Base-by-base conservation (phyloP, 2,888 invertebrate genomes). In the Druceiella hillmani region DNA sequence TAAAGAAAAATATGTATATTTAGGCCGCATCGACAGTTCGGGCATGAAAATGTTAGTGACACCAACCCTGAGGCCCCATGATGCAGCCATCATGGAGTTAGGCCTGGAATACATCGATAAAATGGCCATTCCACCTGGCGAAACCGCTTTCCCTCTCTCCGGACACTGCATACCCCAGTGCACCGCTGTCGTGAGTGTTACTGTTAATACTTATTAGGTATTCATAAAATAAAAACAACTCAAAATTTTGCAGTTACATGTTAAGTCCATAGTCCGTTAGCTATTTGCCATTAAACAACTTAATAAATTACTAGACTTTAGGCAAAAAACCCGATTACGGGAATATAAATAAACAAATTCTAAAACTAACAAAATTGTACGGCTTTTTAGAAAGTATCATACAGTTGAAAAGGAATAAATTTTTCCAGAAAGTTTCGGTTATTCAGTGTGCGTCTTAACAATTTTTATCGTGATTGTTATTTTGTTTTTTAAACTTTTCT, bases 31-130 rank as follows among this genome's bases (percentile, higher is more conserved):
- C 13, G 97, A 97, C 62, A 90, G 85, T 52, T 95, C 95, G 1
- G 97, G 97, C 0, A 78, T 98, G 40, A 71, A 80, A 44, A 79
- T 97, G 44, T 78, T 86, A 55, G 73, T 91, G 45, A 88, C 90
- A 0, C 66, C 79, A n/a, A 67, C 77, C 12, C 68, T 87, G 26
- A 76, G 97, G 12, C 70, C 77, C 45, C 83, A 83, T 61, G 95
- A 99, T 57, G 97, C 97, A 0, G 97, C 89, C 2, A 89, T 98
- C 7, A 89, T 99, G 73, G 99, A 99, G 64, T 65, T 99, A 3
- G 99, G 98, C 0, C 68, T 98, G 29, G 97, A 99, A 57, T 99
- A 99, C 57, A 89, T 89, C 0, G 93, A 97, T 64, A 97, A 97
- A 71, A 97, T 97, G 90, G 95, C 93, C 1, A 91, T 99, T 45